Evolutionary conservation across 2,797 vertebrate species (phyloP), one percentile per base, ranked within the genome.

Genomic region (Catamblyrhynchus diadema): DNA sequence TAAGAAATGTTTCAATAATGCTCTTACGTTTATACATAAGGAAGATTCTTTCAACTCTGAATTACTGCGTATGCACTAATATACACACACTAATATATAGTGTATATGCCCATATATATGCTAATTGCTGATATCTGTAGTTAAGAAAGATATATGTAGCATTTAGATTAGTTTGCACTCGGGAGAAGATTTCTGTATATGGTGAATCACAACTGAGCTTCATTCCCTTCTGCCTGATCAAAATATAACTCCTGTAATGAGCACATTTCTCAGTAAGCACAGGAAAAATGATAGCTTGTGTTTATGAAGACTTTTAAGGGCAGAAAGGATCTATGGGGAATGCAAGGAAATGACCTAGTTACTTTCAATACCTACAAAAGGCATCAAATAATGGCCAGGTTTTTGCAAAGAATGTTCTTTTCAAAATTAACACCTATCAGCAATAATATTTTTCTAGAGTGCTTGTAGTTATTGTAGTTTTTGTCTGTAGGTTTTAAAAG

Each of bases 211-310:
- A 80, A 28, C 44, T 45, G 59, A 92, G 57, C 54, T 94, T 86
- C 74, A 47, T 83, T 94, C 71, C 53, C 48, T 89, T 92, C 61
- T 86, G 47, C 47, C 64, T 69, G 42, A 45, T 80, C 66, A 86
- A 91, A 93, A 81, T 86, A 35, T 37, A 80, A 53, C 2, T 5
- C 20, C 64, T 2, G 5, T 50, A 73, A 80, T 8, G 16, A 86
- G 27, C 60, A 65, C 33, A n/a, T 72, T 91, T 93, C 44, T 65
- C 82, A 62, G 47, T 81, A 16, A 62, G 77, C 83, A 32, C 25
- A 92, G 81, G n/a, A 54, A 88, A 90, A 94, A 45, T 74, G n/a
- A 79, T 60, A 74, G 60, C 74, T 94, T 91, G 81, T 95, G 83
- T 88, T 95, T 94, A 77, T 53, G 57, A 71, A 87, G 60, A 88